Percentiles rank a stretch among this genome's conserved stretches.
These are phyloP conservation scores for Tachystola acroxantha DNA, from an alignment of 2,888 invertebrate species.

Conservation along the genomic window DNA sequence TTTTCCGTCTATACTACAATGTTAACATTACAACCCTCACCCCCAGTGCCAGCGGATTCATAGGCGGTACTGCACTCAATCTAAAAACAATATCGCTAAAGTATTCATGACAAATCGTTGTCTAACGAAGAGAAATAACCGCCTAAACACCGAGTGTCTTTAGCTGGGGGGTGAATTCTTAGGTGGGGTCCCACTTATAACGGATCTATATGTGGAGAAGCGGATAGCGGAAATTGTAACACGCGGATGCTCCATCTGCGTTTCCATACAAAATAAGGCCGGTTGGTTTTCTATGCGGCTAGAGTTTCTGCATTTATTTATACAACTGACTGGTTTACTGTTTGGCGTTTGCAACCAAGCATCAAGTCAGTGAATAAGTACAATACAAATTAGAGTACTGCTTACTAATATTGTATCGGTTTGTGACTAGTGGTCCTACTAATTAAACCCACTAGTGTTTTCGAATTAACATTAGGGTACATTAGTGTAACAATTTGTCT, in stretches of 20 bases:
- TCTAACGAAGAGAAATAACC: constrained; percentile 76
- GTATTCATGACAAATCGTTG: constrained; percentile 76
- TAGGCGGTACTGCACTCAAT: constrained; percentile 63
- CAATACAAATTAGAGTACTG: too few species aligned
- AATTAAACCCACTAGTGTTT: too few species aligned
- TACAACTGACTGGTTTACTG: too few species aligned
- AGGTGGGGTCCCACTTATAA: constrained; percentile 28
- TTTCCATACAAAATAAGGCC: neutral
- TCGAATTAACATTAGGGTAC: too few species aligned
- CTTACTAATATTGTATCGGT: too few species aligned
- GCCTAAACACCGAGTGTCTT: constrained; percentile 65
- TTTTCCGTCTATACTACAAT: constrained; percentile 5
- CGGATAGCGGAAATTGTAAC: neutral
- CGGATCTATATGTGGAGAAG: constrained; percentile 14
- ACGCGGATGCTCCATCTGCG: neutral
- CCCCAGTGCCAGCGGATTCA: constrained; percentile 25
- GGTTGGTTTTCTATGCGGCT: neutral
- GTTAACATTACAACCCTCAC: constrained; percentile 28
- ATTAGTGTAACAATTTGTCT: too few species aligned
- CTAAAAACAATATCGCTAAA: constrained; percentile 75
- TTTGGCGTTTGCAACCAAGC: too few species aligned
- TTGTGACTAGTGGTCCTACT: too few species aligned
- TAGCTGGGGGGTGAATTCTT: constrained; percentile 40
- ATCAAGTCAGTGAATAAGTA: too few species aligned
- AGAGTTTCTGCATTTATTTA: neutral